Conservation (phyloP, 1,140 invertebrate species). For the Eumeta japonica region DNA sequence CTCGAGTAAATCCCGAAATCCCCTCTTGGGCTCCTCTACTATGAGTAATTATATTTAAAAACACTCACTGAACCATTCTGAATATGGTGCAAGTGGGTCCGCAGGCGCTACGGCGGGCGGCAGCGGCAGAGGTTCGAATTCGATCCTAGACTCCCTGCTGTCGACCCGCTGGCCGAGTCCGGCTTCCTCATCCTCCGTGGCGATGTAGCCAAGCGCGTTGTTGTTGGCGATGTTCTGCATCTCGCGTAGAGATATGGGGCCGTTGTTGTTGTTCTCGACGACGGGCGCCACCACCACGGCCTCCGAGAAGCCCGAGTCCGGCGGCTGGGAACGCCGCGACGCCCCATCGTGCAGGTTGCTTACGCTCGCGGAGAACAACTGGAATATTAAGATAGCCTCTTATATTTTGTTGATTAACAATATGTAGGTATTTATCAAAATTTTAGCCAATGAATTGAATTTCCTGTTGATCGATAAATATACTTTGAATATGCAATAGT, state of each 20-base stretch:
- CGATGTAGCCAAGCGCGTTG: slow-evolving; percentile 54
- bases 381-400: too few relatives aligned
- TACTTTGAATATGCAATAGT: too few relatives aligned
- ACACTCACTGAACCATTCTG: slow-evolving; percentile 46
- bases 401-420: too few relatives aligned
- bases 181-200: slow-evolving; percentile 44
- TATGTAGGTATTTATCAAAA: too few relatives aligned
- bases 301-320: slow-evolving; percentile 45
- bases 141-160: slow-evolving; percentile 42
- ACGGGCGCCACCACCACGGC: slow-evolving; percentile 47
- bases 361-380: slow-evolving; percentile 42
- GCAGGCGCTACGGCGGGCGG: slow-evolving; percentile 22
- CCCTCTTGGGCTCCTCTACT: too few relatives aligned
- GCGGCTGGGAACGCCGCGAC: slow-evolving; percentile 28
- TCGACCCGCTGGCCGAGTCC: slow-evolving; percentile 36
- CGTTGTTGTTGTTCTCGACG: slow-evolving; percentile 56
- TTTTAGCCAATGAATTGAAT: too few relatives aligned
- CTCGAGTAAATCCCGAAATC: too few relatives aligned
- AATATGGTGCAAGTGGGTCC: slow-evolving; percentile 36
- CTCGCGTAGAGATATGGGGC: slow-evolving; percentile 53
- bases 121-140: slow-evolving; percentile 41
- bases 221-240: slow-evolving; percentile 59
- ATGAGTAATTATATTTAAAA: not conserved
- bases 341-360: slow-evolving; percentile 33
- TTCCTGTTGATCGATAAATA: too few relatives aligned